These are phyloP conservation scores for Entomobrya multifasciata DNA, from an alignment of 2,888 invertebrate species.

Conservation along the genomic window DNA sequence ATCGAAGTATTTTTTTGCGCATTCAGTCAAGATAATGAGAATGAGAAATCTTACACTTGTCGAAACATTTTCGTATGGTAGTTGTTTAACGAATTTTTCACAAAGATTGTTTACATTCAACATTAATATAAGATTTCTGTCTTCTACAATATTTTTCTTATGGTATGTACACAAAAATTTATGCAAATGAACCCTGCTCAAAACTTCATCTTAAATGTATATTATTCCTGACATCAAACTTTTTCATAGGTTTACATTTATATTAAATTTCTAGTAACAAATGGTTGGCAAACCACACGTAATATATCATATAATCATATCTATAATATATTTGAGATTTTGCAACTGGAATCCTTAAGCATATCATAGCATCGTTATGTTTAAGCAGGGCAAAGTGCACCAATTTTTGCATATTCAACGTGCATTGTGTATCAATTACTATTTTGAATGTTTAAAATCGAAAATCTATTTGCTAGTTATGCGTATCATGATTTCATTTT, in stretches of 20 bases:
- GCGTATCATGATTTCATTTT: no score
- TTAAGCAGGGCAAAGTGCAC: slow-evolving; percentile 31
- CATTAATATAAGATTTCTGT: slow-evolving; percentile 22
- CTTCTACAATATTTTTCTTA: not conserved
- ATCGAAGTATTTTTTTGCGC: slow-evolving; percentile 35
- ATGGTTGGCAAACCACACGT: no score
- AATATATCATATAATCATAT: not conserved
- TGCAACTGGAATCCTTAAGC: not conserved
- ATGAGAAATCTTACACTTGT: slow-evolving; percentile 35
- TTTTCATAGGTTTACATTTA: no score
- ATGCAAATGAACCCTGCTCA: slow-evolving; percentile 62
- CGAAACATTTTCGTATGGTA: not conserved
- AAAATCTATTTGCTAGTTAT: no score
- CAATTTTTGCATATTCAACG: slow-evolving; percentile 9
- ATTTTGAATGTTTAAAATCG: no score
- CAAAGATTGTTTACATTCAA: not conserved
- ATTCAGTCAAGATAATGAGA: slow-evolving; percentile 57
- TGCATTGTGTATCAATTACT: no score
- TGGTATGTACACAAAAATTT: not conserved
- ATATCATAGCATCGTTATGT: slow-evolving; percentile 22
- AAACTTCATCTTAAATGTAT: slow-evolving; percentile 12
- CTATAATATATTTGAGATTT: not conserved
- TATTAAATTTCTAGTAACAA: not conserved
- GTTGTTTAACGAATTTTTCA: not conserved
- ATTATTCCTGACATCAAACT: no score